Percentiles rank a stretch among this genome's conserved stretches.
Evolutionary conservation across 1,140 invertebrate species (phyloP).

Genomic region (Ectropis grisescens): DNA sequence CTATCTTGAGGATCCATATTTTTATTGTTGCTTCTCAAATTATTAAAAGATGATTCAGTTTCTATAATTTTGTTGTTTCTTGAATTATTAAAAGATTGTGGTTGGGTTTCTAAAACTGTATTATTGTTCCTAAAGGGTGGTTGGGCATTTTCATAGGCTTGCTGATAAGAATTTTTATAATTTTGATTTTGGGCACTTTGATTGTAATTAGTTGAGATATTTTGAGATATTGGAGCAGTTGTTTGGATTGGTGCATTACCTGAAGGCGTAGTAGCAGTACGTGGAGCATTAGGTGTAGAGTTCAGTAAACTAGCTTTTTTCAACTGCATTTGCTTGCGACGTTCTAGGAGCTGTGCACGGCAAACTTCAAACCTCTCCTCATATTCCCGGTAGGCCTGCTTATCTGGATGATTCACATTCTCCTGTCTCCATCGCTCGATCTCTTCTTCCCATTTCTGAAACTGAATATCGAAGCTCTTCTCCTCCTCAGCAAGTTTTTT

Average conservation of each 20-base stretch:
- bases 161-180: conserved; percentile 8
- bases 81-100: conserved; percentile 22
- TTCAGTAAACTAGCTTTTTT: conserved; percentile 67
- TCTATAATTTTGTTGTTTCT: no score
- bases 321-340: conserved; percentile 83
- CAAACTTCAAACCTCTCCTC: conserved; percentile 87
- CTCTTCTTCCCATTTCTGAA: conserved; percentile 87
- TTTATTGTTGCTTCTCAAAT: conserved; percentile 23
- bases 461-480: conserved; percentile 84
- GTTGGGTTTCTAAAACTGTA: no score
- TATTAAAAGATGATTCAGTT: conserved; percentile 18
- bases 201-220: conserved; percentile 4
- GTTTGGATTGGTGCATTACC: conserved; percentile 16
- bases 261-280: neutral
- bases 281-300: no score
- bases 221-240: conserved; percentile 1
- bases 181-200: conserved; percentile 13
- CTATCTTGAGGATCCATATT: conserved; percentile 25
- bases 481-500: conserved; percentile 76
- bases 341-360: conserved; percentile 80
- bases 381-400: conserved; percentile 85
- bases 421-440: conserved; percentile 88
- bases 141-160: conserved; percentile 15
- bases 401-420: conserved; percentile 88
- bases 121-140: no score